Evolutionary conservation across 2,888 invertebrate species (phyloP), one percentile per base, ranked within the genome.

Genomic region (Anoplius nigerrimus): DNA sequence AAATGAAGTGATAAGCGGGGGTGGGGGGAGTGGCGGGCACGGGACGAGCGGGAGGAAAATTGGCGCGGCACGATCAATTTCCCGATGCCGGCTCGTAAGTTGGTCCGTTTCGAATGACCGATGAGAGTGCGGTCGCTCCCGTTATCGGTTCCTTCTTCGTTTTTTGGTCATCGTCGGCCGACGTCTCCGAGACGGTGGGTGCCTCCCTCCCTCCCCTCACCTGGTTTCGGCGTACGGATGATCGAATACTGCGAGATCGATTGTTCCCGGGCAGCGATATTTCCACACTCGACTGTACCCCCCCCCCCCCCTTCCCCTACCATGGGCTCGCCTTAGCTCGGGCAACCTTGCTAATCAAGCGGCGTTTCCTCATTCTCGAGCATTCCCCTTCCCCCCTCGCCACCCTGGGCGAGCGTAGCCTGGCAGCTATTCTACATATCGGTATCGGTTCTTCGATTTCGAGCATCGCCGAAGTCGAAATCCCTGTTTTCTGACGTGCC

Each of bases 381-480:
- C 34, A 34, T 11, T 6, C 34, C 34, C 34, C 34, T 6, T 34
- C 34, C 34, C n/a, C n/a, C n/a, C n/a, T n/a, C n/a, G 42, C 42
- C 13, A 13, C 42, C 42, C 42, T 13, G n/a, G 42, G 6, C 42
- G 42, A 42, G 13, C 42, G 13, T 42, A 6, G 42, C 13, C 42
- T 6, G 42, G 42, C 8, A 42, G n/a, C 48, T 16, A 18, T 48
- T 48, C 48, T 48, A 18, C 16, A 18, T 18, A 48, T 48, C 48
- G 16, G 16, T 48, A 48, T 48, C 48, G 48, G 48, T 48, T 48
- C 48, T 48, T 48, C 48, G 48, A 48, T 48, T 48, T 48, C 48
- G 48, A 48, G 48, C 16, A 48, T 48, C 16, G 48, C 18, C 48
- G 48, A 18, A 48, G 48, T 18, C 48, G n/a, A 48, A 48, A 48